These are phyloP conservation scores for Chionomys nivalis DNA, from an alignment of 2,113 vertebrate genomes.

Conservation along the genomic window DNA sequence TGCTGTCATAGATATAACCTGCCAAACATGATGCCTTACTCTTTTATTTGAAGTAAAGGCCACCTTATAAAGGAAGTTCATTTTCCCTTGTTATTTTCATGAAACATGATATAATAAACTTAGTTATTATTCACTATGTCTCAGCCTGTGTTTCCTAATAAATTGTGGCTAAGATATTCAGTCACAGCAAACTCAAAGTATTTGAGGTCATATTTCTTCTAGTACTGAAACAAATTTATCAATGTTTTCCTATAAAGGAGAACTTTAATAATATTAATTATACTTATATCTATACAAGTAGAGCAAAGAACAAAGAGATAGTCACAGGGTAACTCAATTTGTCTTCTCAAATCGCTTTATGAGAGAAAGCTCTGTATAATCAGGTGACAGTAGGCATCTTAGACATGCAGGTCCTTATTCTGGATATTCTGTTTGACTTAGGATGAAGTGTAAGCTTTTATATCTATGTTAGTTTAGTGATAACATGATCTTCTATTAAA, in stretches of 20 bases:
- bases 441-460: neutral
- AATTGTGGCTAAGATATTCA: neutral
- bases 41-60: neutral
- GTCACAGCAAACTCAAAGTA: neutral
- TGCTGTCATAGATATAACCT: neutral
- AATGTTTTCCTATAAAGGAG: neutral
- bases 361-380: neutral
- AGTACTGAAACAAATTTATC: neutral
- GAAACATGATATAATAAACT: neutral
- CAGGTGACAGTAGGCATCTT: neutral
- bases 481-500: neutral
- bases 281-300: neutral
- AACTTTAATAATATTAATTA: neutral
- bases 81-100: neutral
- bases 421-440: neutral
- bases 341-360: neutral
- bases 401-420: neutral
- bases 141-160: neutral
- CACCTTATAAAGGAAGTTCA: neutral
- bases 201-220: neutral
- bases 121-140: neutral
- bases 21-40: neutral
- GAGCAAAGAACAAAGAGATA: neutral
- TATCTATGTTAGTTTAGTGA: neutral
- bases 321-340: neutral